A percentile compares a stretch with the other conserved stretches of the same genome.
Conservation (phyloP, 2,888 invertebrate species). For the Dasysyrphus albostriatus region DNA sequence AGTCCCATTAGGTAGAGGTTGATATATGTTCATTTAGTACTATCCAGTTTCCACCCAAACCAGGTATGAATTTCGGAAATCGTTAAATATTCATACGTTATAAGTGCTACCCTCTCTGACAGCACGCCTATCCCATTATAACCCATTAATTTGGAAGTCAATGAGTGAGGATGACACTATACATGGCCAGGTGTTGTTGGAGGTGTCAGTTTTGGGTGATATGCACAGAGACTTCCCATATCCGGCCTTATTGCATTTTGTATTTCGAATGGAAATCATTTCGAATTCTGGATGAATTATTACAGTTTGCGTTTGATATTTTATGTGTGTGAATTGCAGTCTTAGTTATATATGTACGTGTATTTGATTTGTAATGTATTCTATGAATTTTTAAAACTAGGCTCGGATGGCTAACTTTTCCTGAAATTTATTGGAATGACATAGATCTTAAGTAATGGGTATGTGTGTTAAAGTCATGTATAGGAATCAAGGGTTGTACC, state of each 20-base stretch:
- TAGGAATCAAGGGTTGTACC: neutral
- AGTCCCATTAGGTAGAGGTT: constrained; percentile 10
- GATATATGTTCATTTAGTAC: neutral
- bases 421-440: constrained; percentile 11
- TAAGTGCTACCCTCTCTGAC: constrained; percentile 51
- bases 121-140: constrained; percentile 61
- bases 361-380: constrained; percentile 27
- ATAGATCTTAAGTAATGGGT: neutral
- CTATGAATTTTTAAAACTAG: constrained; percentile 27
- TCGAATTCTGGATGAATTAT: constrained; percentile 47
- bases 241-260: constrained; percentile 54
- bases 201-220: constrained; percentile 30
- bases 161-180: constrained; percentile 53
- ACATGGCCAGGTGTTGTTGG: constrained; percentile 39
- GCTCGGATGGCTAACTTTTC: neutral
- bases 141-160: constrained; percentile 63
- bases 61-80: constrained; percentile 53
- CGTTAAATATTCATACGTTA: constrained; percentile 70
- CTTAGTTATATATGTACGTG: neutral
- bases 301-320: constrained; percentile 28
- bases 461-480: neutral
- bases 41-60: constrained; percentile 1
- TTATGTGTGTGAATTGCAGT: constrained; percentile 15
- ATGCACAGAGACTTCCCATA: constrained; percentile 2
- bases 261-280: constrained; percentile 60